Percentiles rank a stretch among this genome's conserved stretches.
Evolutionary conservation across 2,113 vertebrate species (phyloP).

Genomic region (Pseudopodoces humilis): DNA sequence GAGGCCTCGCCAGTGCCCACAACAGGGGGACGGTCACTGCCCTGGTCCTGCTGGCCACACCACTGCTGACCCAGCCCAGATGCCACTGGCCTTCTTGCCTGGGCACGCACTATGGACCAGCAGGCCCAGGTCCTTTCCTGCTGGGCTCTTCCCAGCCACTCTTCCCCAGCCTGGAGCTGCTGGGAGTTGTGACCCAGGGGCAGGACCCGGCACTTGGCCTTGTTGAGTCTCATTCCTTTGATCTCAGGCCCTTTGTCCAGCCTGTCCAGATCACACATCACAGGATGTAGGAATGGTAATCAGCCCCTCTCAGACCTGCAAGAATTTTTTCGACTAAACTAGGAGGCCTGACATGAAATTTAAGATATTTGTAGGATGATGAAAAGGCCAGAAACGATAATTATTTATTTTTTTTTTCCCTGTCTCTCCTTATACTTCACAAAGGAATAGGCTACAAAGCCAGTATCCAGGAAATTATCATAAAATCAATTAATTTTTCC

Average conservation of each 20-base stretch:
- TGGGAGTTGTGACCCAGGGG: not conserved
- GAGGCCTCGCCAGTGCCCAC: not conserved
- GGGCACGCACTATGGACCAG: not conserved
- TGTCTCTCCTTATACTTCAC: not conserved
- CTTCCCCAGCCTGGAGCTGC: not conserved
- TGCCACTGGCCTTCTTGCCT: not conserved
- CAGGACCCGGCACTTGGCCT: rapidly evolving
- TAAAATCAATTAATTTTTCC: not conserved
- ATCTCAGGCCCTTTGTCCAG: not conserved
- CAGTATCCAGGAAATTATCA: not conserved
- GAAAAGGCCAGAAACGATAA: not conserved
- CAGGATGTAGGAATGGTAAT: rapidly evolving
- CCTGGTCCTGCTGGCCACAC: not conserved
- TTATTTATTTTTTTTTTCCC: no score
- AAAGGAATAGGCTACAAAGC: not conserved
- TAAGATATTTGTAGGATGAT: not conserved
- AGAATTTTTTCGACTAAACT: not conserved
- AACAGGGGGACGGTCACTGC: not conserved
- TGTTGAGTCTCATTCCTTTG: not conserved
- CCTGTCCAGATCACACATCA: not conserved
- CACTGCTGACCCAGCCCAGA: not conserved
- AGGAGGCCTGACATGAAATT: not conserved
- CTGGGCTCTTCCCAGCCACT: not conserved
- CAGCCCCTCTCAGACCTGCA: not conserved
- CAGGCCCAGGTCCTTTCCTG: not conserved